phyloP scores from a whole-genome alignment of 2,113 vertebrate genomes.

The Phrynosoma platyrhinos region DNA sequence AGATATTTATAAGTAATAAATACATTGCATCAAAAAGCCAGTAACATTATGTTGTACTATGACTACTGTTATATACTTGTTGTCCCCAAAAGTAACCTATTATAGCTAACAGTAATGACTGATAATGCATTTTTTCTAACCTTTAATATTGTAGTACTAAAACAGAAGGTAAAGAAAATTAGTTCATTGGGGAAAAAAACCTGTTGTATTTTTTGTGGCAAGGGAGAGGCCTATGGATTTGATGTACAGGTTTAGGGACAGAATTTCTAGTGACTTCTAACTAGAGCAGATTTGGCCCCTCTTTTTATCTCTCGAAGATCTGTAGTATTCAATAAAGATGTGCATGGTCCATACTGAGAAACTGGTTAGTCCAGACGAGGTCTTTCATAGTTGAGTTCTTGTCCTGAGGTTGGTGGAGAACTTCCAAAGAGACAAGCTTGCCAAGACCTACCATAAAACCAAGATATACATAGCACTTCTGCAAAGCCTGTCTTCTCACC shows the following conservation, averaged over 20 bases:
- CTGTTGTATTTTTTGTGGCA: not conserved
- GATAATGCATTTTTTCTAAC: not conserved
- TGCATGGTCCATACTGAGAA: not conserved
- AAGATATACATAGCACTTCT: not conserved
- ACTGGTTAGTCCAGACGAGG: not conserved
- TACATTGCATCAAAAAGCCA: no score
- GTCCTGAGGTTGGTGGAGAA: not conserved
- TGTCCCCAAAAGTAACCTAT: no score
- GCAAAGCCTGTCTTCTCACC: not conserved
- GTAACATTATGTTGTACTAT: no score
- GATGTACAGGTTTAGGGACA: not conserved
- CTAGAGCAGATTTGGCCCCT: fast-evolving
- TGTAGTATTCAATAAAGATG: not conserved
- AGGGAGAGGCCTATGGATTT: no score
- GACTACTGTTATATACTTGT: no score
- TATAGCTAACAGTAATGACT: no score
- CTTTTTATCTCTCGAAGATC: not conserved
- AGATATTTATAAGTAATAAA: no score
- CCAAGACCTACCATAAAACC: fast-evolving
- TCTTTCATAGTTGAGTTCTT: not conserved
- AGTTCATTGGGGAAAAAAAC: not conserved
- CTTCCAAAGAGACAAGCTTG: not conserved
- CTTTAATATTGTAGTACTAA: not conserved
- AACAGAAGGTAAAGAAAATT: not conserved
- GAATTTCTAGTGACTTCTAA: fast-evolving